These are phyloP conservation scores for Metallyticus violacea DNA, from an alignment of 2,888 invertebrate genomes.

Conservation along the genomic window DNA sequence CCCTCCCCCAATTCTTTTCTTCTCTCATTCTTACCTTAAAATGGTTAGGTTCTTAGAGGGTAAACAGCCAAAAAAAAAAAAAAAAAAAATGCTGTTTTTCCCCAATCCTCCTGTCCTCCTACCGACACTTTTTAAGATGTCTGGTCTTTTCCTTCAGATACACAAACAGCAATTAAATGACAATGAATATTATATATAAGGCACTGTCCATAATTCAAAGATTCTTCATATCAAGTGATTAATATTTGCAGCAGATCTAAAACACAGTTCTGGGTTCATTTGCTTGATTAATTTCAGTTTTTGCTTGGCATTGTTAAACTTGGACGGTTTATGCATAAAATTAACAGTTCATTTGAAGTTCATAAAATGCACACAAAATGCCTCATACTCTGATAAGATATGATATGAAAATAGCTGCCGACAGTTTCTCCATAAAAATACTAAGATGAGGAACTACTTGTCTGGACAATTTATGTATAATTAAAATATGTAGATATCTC, in stretches of 20 bases:
- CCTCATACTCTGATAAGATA: neutral
- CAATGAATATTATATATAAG: neutral
- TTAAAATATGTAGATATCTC: neutral
- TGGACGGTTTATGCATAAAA: neutral
- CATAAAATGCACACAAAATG: neutral
- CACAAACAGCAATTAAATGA: neutral
- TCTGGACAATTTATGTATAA: neutral
- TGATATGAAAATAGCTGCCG: neutral
- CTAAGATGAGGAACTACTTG: neutral
- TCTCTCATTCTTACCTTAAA: neutral
- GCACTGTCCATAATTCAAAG: neutral
- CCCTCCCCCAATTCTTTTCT: neutral
- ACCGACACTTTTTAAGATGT: neutral
- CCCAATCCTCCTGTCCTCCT: neutral
- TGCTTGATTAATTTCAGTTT: no score
- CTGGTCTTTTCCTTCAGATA: neutral
- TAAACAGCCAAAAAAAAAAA: constrained; percentile 22
- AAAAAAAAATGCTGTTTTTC: no score
- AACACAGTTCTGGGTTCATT: no score
- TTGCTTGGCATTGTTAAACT: neutral
- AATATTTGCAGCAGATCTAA: neutral
- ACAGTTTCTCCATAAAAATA: neutral
- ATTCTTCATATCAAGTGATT: neutral
- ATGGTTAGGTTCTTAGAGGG: constrained; percentile 17
- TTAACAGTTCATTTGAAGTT: neutral